Evolutionary conservation across 2,113 vertebrate species (phyloP).

Genomic region (Charadrius vociferus): DNA sequence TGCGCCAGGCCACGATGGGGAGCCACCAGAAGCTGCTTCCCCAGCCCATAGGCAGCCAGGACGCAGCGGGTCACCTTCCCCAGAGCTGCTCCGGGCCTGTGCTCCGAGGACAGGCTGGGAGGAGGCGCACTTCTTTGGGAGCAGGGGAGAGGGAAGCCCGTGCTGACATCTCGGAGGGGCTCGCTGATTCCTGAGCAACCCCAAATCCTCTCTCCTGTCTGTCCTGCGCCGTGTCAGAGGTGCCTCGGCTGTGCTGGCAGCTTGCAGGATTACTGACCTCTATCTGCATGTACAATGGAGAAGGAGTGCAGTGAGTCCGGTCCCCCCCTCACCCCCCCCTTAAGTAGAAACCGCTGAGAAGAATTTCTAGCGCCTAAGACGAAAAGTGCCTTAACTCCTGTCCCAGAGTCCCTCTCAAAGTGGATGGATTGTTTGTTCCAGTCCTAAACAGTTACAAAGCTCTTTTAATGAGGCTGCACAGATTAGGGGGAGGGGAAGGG

Average conservation of each 20-base stretch:
- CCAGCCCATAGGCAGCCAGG: neutral
- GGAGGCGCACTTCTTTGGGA: neutral
- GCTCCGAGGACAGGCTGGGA: neutral
- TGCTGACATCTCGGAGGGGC: neutral
- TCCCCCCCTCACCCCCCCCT: neutral
- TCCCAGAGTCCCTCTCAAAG: slow-evolving; percentile 69
- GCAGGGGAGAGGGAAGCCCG: neutral
- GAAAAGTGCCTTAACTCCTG: slow-evolving; percentile 72
- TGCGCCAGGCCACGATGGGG: slow-evolving; percentile 33
- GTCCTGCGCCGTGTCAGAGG: neutral
- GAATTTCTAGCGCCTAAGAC: slow-evolving; percentile 60
- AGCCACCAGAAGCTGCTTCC: slow-evolving; percentile 30
- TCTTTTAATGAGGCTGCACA: slow-evolving; percentile 76
- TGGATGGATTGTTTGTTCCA: slow-evolving; percentile 73
- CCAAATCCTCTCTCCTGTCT: neutral
- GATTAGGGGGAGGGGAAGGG: slow-evolving; percentile 72
- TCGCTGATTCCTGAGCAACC: neutral
- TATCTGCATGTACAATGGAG: slow-evolving; percentile 15
- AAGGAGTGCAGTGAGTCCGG: slow-evolving; percentile 9
- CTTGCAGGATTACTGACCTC: slow-evolving; percentile 43
- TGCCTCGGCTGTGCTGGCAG: neutral
- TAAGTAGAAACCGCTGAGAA: slow-evolving; percentile 59
- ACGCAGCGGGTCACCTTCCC: neutral
- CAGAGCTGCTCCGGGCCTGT: fast-evolving
- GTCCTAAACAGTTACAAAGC: slow-evolving; percentile 77